A percentile compares a stretch with the other conserved stretches of the same genome.
Conservation (phyloP, 2,113 vertebrate species). For the Montifringilla adamsi region DNA sequence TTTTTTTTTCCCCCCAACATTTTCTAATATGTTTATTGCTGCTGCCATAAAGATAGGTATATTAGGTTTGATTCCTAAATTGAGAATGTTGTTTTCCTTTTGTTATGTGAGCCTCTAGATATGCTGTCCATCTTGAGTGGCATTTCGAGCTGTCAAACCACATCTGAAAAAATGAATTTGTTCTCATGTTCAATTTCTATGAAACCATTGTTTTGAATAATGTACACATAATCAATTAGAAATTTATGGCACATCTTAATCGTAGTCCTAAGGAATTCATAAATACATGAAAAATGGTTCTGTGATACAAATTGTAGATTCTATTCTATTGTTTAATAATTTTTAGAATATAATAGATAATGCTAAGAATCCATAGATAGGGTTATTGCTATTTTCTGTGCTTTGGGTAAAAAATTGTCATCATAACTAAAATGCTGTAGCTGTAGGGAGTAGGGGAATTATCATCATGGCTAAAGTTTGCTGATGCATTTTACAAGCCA, state of each 20-base stretch:
- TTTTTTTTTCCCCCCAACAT: background rate
- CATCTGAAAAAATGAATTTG: background rate
- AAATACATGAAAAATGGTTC: conserved; percentile 61
- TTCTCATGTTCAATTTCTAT: conserved; percentile 9
- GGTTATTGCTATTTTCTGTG: conserved; percentile 23
- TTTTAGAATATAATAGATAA: background rate
- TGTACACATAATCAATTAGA: conserved; percentile 35
- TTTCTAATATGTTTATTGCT: background rate
- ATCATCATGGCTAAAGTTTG: background rate
- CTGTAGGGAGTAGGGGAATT: background rate
- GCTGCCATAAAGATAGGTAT: background rate
- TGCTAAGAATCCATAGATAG: conserved; percentile 21
- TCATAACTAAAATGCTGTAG: background rate
- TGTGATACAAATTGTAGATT: conserved; percentile 41
- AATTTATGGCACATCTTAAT: conserved; percentile 45
- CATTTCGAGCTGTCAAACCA: conserved; percentile 30
- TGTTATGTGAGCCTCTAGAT: background rate
- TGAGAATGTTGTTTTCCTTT: background rate
- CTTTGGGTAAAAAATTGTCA: conserved; percentile 1
- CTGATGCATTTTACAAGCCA: background rate
- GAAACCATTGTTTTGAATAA: conserved; percentile 48
- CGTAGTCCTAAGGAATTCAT: conserved; percentile 48
- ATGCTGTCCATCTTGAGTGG: background rate
- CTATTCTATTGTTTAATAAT: background rate
- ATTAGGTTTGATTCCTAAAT: background rate